Base-by-base conservation (phyloP, 2,888 invertebrate genomes). In the Harmothoe impar region DNA sequence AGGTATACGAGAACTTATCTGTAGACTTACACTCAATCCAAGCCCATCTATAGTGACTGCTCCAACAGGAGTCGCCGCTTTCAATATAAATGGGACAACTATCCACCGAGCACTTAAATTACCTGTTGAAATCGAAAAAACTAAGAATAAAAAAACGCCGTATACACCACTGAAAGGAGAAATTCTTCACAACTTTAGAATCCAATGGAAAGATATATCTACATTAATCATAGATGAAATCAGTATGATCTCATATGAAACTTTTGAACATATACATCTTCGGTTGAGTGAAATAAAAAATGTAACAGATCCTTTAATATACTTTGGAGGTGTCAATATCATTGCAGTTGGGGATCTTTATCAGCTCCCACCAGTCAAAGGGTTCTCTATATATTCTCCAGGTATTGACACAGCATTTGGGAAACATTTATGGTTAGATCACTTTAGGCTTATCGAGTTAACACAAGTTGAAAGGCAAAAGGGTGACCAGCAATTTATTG, bases 181-280 rank as follows among this genome's bases (percentile, higher is more conserved):
- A 35, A n/a, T 23, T 1, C 78, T 78, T 29, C 78, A 78, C 29
- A 78, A 17, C n/a, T 29, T 78, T 3, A n/a, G 31, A 17, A 23
- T 25, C 3, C 31, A 29, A 20, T 78, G 78, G 78, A 20, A 20
- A 3, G n/a, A n/a, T 29, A 29, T 78, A 7, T 29, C n/a, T 29
- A 33, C 35, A 7, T 29, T 78, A 33, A 78, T 78, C 1, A 78
- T 78, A 10, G 78, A 78, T 78, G 78, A 78, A 29, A 78, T 78
- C 31, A 78, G 78, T 35, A 78, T 78, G 78, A 25, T 78, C 29
- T 78, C 78, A 25, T 78, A 78, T 78, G 29, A 78, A 35, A 78
- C 31, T 23, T 35, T 78, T 78, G 78, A 29, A 20, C 78, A 78
- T 3, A 78, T 78, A 20, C 78, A 78, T 29, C 12, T 78, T 5